These are phyloP conservation scores for Rhyacophila evoluta DNA, from an alignment of 2,888 invertebrate species.

Conservation along the genomic window DNA sequence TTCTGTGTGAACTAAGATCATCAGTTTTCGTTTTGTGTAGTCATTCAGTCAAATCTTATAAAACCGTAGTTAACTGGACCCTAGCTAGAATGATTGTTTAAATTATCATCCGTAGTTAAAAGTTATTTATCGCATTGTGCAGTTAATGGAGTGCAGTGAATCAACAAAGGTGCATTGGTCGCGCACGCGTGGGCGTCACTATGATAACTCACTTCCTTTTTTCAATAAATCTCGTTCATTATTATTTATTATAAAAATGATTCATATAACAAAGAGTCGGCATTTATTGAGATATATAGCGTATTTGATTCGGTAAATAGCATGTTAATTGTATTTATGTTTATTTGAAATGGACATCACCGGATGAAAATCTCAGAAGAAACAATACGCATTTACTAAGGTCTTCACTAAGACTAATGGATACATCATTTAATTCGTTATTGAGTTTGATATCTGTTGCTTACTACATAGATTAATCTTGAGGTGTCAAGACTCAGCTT, in stretches of 20 bases:
- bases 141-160: constrained; percentile 12
- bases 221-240: constrained; percentile 43
- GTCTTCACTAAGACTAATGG: too few species aligned
- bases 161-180: constrained; percentile 40
- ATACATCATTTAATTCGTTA: too few species aligned
- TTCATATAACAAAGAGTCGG: constrained; percentile 25
- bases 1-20: too few species aligned
- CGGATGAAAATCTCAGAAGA: too few species aligned
- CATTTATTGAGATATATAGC: constrained; percentile 52
- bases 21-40: too few species aligned
- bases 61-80: not conserved
- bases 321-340: too few species aligned
- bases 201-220: constrained; percentile 52
- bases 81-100: not conserved
- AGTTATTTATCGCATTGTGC: constrained; percentile 20
- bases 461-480: too few species aligned
- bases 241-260: not conserved
- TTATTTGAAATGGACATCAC: too few species aligned
- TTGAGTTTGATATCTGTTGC: too few species aligned
- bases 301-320: not conserved
- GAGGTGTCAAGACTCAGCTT: too few species aligned
- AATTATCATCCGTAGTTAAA: constrained; percentile 1
- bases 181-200: constrained; percentile 43
- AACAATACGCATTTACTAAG: too few species aligned
- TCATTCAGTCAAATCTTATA: too few species aligned